Evolutionary conservation across 2,888 invertebrate genomes (phyloP).

Genomic region (Lasius platythorax): DNA sequence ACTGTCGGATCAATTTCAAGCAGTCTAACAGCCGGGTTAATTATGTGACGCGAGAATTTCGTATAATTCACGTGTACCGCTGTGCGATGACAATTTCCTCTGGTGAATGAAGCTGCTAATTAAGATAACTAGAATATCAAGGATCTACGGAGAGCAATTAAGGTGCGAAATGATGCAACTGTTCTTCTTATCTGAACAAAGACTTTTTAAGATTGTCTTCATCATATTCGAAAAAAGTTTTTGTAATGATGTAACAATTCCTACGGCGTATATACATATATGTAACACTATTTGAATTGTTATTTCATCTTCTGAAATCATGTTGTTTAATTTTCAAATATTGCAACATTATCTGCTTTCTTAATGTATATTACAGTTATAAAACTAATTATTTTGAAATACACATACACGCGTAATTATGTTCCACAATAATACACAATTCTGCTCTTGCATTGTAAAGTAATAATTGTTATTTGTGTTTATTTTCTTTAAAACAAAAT

Average conservation of each 20-base stretch:
- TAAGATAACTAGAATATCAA: constrained; percentile 56
- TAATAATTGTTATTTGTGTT: neutral
- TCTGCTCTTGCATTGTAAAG: neutral
- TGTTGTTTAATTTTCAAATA: neutral
- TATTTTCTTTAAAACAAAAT: neutral
- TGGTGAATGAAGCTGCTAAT: constrained; percentile 61
- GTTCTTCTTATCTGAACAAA: neutral
- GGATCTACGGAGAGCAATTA: constrained; percentile 14
- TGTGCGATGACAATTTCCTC: constrained; percentile 52
- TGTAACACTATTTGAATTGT: neutral
- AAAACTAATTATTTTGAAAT: too few species aligned
- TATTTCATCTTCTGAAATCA: neutral
- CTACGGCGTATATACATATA: neutral
- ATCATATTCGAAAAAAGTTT: neutral
- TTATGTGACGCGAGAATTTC: constrained; percentile 15
- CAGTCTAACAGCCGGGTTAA: neutral
- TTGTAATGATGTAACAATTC: neutral
- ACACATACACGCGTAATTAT: neutral
- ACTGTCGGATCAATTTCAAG: constrained; percentile 33
- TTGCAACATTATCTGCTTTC: neutral
- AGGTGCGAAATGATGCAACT: neutral
- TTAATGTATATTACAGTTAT: neutral
- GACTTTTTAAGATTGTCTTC: neutral
- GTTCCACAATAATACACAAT: neutral
- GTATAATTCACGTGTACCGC: neutral